A percentile compares a stretch with the other conserved stretches of the same genome.
Conservation (phyloP, 2,888 invertebrate genomes). For the Heliconius charithonia region DNA sequence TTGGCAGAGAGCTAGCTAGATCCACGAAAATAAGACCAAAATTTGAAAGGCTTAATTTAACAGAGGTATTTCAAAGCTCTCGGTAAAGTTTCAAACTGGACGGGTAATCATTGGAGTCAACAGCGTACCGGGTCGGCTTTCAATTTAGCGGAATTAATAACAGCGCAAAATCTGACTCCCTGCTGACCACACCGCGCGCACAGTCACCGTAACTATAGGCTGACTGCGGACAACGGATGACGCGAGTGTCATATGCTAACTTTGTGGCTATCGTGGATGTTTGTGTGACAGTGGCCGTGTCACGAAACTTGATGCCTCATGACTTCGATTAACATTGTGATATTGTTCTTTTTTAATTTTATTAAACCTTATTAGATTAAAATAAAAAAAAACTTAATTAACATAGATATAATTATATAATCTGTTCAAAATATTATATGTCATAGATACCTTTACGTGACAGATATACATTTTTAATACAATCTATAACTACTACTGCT, state of each 20-base stretch:
- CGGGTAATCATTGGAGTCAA: conserved; percentile 52
- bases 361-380: neutral
- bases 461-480: no score
- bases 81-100: conserved; percentile 49
- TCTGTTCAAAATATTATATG: neutral
- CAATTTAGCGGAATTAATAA: conserved; percentile 73
- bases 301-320: neutral
- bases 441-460: no score
- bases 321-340: neutral
- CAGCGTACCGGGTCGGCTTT: conserved; percentile 63
- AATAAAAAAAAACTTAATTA: neutral
- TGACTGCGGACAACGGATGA: conserved; percentile 40
- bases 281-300: conserved; percentile 11
- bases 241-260: conserved; percentile 47
- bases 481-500: no score
- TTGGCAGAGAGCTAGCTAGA: conserved; percentile 8
- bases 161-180: conserved; percentile 59
- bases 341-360: neutral
- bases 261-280: conserved; percentile 44
- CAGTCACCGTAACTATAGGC: conserved; percentile 40
- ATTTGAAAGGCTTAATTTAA: conserved; percentile 46
- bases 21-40: conserved; percentile 34
- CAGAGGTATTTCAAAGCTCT: conserved; percentile 48
- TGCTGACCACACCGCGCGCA: conserved; percentile 48
- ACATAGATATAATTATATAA: neutral